Evolutionary conservation across 2,888 invertebrate species (phyloP), one percentile per base, ranked within the genome.

Genomic region (Pandemis corylana): DNA sequence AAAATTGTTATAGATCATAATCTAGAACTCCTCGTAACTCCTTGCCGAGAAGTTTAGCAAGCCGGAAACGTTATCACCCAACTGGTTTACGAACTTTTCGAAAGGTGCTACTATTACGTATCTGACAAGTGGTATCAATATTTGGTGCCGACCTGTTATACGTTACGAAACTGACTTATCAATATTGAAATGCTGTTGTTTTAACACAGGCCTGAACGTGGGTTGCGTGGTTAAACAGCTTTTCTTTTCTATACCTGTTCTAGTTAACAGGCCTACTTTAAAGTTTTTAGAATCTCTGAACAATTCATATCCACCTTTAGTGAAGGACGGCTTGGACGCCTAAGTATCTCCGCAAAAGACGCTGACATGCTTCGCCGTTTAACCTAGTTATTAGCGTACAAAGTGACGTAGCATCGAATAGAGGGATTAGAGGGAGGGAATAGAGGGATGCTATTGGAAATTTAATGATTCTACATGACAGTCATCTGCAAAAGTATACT

Each of bases 291-390:
- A 68, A 66, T 51, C 51, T 66, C 28, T 49, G 1, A 56, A 46
- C 10, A 63, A 41, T 70, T 46, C 36, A 53, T 63, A 36, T 41
- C 49, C 49, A 53, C 56, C 53, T 2, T 36, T 36, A n/a, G n/a
- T 65, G 12, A 69, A 74, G 69, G 69, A 70, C 69, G 69, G 41
- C 49, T 65, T 66, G 42, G 9, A 61, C 49, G 64, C n/a, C 61
- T 64, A 51, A 41, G 63, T 68, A 51, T 66, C 49, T 65, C 28
- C n/a, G n/a, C 10, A 61, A 44, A 66, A 61, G 51, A 81, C 81
- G 80, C 80, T 85, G 92, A 92, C 89, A 91, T 64, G 90, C 82
- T 88, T 90, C 83, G 90, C 88, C 90, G 92, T 89, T 87, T 82
- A 85, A 84, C 79, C 82, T 83, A 86, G 85, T 82, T 49, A 87